Conservation (phyloP, 2,113 vertebrate species). For the Mus spicilegus region DNA sequence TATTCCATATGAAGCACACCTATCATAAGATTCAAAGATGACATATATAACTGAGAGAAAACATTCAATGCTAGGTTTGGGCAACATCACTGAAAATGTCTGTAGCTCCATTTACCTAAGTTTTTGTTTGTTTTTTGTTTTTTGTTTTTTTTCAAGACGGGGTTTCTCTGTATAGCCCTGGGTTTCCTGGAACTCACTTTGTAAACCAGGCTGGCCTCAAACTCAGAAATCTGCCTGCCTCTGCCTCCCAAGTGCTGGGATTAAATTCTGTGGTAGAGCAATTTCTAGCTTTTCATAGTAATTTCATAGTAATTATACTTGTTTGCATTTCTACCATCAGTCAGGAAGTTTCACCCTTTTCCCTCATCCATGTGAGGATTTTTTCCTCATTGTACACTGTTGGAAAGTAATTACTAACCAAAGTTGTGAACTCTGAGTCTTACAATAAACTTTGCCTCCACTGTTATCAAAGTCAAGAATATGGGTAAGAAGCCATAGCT, state of each 20-base stretch:
- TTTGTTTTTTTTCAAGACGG: too few species aligned
- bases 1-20: neutral
- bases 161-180: too few species aligned
- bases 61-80: neutral
- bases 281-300: neutral
- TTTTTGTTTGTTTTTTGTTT: too few species aligned
- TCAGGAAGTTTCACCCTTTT: neutral
- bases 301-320: neutral
- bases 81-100: neutral
- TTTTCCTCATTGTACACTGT: neutral
- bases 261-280: neutral
- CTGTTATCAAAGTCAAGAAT: neutral
- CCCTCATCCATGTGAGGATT: neutral
- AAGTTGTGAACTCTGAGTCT: neutral
- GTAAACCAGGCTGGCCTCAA: too few species aligned
- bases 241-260: too few species aligned
- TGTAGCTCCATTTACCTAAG: neutral
- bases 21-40: neutral
- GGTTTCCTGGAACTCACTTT: too few species aligned
- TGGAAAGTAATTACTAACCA: neutral
- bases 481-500: neutral
- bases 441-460: neutral
- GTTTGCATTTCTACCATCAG: neutral
- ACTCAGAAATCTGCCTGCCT: too few species aligned
- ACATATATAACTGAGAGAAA: neutral